phyloP scores from a whole-genome alignment of 2,113 vertebrate species.

The Eclectus roratus region DNA sequence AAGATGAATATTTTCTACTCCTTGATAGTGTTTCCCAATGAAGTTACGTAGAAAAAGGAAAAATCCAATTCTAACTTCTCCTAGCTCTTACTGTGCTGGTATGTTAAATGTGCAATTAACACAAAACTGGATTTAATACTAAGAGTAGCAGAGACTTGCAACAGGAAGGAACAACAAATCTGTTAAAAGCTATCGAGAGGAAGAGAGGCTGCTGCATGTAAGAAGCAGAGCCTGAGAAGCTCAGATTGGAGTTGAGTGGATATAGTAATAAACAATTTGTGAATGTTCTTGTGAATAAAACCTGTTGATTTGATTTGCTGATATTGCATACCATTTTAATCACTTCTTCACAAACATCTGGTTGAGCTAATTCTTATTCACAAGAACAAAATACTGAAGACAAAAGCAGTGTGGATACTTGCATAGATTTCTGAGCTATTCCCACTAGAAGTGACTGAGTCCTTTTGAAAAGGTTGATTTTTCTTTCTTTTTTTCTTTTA shows the following conservation, averaged over 20 bases:
- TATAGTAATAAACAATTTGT: neutral
- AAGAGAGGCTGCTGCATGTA: neutral
- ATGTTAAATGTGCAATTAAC: neutral
- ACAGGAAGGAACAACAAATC: neutral
- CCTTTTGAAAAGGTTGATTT: neutral
- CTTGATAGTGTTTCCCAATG: neutral
- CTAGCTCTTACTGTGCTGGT: neutral
- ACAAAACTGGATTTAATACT: neutral
- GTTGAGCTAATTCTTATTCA: constrained; percentile 19
- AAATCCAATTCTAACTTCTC: neutral
- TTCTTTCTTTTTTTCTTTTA: neutral
- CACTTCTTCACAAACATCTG: neutral
- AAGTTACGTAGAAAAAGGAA: neutral
- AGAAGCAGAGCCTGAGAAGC: neutral
- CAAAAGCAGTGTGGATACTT: neutral
- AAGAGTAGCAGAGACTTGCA: neutral
- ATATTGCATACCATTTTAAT: neutral
- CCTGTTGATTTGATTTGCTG: constrained; percentile 17
- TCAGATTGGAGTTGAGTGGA: neutral
- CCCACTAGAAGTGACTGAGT: neutral
- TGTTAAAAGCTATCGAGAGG: neutral
- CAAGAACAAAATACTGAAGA: neutral
- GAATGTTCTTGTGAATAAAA: neutral
- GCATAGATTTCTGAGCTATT: neutral
- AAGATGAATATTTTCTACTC: neutral